Base-by-base conservation (phyloP, 2,888 invertebrate species). In the Drosophila phalerata region DNA sequence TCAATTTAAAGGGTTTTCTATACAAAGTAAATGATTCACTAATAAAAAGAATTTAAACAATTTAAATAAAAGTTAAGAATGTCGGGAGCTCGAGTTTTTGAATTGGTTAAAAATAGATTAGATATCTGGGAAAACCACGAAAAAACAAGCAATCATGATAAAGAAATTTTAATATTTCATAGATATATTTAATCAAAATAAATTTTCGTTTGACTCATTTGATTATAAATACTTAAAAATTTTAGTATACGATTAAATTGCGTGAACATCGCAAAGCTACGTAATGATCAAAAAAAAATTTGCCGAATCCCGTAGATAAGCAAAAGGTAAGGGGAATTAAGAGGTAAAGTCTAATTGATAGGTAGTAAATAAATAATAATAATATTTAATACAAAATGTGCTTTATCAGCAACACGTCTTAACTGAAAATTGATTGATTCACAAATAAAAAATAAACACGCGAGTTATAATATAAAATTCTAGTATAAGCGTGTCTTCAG, bases 391-490 rank as follows among this genome's bases (percentile, higher is more conserved):
- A 13, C 25, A 17, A 53, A 19, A 42, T 28, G n/a, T 15, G 34
- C 3, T 5, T 22, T 57, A 52, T 63, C 58, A 60, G 47, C 6
- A 65, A 55, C 42, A 49, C 9, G 67, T 42, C 49, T 66, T 48
- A 58, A 72, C 48, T 67, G 49, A 68, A 68, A 58, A 62, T 76
- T 74, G 70, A 83, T 83, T 77, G 81, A 81, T 74, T 86, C 65
- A 62, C 69, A 57, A 37, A 37, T 55, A 73, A 57, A 52, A 75
- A 52, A 61, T 45, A 63, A 79, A 72, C 86, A 83, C 84, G 73
- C 81, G 84, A 83, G 51, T 62, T 61, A 47, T 70, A 88, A 88
- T 88, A 86, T 65, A 0, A 58, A 48, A 48, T 57, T 64, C 38
- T 48, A 61, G 38, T 49, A 55, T 43, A 81, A 69, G 71, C 53